phyloP scores from a whole-genome alignment of 2,797 vertebrate species.

The Acipenser transmontanus region DNA sequence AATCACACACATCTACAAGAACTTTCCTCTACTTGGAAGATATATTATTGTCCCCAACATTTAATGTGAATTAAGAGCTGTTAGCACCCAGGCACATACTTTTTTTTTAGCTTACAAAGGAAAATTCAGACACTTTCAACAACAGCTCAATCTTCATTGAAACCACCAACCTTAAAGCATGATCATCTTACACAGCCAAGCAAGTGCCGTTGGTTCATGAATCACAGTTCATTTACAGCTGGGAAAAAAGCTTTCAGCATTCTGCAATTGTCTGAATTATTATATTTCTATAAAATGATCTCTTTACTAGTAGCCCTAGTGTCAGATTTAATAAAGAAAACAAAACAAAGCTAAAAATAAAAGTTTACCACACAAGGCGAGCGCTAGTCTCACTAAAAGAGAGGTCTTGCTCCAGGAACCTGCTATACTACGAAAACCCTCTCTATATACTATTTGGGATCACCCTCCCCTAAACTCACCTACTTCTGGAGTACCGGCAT shows the following conservation, averaged over 20 bases:
- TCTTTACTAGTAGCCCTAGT: no score
- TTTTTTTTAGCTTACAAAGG: background rate
- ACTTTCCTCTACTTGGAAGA: background rate
- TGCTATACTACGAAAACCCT: no score
- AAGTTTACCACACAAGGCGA: no score
- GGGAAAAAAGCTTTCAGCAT: background rate
- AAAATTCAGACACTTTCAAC: background rate
- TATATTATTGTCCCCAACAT: background rate
- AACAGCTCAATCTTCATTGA: background rate
- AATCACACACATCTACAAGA: background rate
- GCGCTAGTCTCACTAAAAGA: no score
- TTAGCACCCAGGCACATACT: background rate
- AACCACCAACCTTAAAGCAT: background rate
- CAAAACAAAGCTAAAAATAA: no score
- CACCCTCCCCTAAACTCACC: no score
- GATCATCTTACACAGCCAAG: background rate
- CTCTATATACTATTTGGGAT: no score
- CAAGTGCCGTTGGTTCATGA: background rate
- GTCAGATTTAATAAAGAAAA: no score
- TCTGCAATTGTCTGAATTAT: background rate
- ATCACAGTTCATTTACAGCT: background rate
- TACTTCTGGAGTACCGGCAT: no score
- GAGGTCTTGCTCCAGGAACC: no score
- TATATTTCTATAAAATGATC: no score
- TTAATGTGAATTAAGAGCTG: background rate